Percentiles rank a stretch among this genome's conserved stretches.
These are phyloP conservation scores for Bergia puertoricense DNA, from an alignment of 92 coral and sea anemone species.

Conservation along the genomic window DNA sequence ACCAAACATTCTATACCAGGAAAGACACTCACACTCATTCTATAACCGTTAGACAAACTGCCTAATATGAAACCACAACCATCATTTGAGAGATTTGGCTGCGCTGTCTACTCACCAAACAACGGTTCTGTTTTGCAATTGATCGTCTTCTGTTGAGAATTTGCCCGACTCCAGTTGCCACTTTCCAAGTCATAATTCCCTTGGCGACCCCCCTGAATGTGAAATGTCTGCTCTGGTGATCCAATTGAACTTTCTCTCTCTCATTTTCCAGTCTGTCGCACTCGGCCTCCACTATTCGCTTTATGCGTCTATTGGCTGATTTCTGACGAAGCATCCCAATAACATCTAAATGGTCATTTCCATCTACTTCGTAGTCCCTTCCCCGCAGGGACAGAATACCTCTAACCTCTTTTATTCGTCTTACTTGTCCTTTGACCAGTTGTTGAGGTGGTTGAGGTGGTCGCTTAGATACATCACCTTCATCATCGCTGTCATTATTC, in stretches of 20 bases:
- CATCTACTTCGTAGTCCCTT: conserved; percentile 43
- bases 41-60: neutral
- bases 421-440: neutral
- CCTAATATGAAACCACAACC: neutral
- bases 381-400: conserved; percentile 61
- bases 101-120: neutral
- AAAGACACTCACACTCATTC: too few species aligned
- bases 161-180: conserved; percentile 54
- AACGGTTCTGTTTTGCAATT: conserved; percentile 15
- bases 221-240: neutral
- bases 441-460: neutral
- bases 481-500: neutral
- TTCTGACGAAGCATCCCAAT: conserved; percentile 60
- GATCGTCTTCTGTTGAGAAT: conserved; percentile 63
- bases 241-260: conserved; percentile 18
- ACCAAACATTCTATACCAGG: too few species aligned
- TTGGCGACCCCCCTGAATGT: conserved; percentile 54
- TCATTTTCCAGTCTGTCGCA: conserved; percentile 55
- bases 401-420: neutral
- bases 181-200: conserved; percentile 53
- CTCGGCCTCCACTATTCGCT: conserved; percentile 72
- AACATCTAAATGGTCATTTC: conserved; percentile 12
- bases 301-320: conserved; percentile 72
- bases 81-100: neutral
- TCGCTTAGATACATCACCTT: neutral